These are phyloP conservation scores for Perodicticus potto DNA, from an alignment of 2,797 vertebrate species.

Conservation along the genomic window DNA sequence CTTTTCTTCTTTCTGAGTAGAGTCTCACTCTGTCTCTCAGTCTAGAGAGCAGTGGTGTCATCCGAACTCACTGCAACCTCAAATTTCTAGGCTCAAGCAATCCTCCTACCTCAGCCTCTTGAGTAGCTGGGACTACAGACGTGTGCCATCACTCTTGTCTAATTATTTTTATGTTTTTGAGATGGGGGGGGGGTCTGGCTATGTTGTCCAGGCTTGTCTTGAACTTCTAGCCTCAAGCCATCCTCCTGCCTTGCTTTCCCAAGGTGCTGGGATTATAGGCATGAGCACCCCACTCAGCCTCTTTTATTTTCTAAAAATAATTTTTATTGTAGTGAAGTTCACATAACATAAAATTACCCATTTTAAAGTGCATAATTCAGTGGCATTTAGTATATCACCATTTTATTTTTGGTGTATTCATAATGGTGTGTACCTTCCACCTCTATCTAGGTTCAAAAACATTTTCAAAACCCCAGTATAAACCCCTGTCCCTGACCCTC, in stretches of 20 bases:
- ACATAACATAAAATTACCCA: neutral
- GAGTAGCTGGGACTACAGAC: neutral
- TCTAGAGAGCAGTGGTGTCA: neutral
- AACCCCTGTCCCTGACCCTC: neutral
- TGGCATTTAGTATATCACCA: neutral
- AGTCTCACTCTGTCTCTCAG: neutral
- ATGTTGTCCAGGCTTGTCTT: neutral
- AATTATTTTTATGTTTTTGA: neutral
- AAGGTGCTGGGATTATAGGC: neutral
- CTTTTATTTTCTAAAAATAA: neutral
- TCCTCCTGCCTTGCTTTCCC: neutral
- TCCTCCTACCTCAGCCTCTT: neutral
- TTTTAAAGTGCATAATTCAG: neutral
- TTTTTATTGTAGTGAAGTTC: neutral
- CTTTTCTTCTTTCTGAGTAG: neutral
- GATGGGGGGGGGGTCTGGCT: neutral
- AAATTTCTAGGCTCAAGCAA: neutral
- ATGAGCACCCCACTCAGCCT: neutral
- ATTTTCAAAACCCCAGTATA: neutral
- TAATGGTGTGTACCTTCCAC: neutral
- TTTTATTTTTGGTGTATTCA: neutral
- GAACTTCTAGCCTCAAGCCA: neutral
- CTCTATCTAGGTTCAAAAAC: neutral
- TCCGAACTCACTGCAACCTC: neutral
- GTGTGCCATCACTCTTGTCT: neutral